These are phyloP conservation scores for Sinonovacula constricta DNA, from an alignment of 1,140 invertebrate genomes.

Conservation along the genomic window DNA sequence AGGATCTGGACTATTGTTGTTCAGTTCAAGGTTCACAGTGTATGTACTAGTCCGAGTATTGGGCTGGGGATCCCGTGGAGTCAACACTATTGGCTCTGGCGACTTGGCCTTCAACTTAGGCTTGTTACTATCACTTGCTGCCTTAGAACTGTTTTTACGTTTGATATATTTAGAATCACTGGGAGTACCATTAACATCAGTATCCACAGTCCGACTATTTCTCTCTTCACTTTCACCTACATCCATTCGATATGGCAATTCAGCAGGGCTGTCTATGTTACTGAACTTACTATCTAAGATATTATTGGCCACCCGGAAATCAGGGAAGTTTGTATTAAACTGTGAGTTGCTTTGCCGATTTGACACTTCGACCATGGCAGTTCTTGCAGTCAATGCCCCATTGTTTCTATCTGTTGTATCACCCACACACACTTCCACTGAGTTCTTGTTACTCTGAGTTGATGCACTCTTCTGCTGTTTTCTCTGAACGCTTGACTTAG, in stretches of 20 bases:
- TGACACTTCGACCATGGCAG: slow-evolving; percentile 37
- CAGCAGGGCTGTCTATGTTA: too few relatives aligned
- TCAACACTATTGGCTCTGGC: slow-evolving; percentile 32
- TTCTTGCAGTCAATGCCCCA: slow-evolving; percentile 15
- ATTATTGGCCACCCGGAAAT: slow-evolving; percentile 61
- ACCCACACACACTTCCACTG: slow-evolving; percentile 4
- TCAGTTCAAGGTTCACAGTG: slow-evolving; percentile 66
- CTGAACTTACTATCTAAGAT: slow-evolving; percentile 10
- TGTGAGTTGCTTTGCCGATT: slow-evolving; percentile 52
- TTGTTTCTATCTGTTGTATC: slow-evolving; percentile 30
- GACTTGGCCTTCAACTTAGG: slow-evolving; percentile 32
- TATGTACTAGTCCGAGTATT: slow-evolving; percentile 57
- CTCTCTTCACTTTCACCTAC: slow-evolving; percentile 23
- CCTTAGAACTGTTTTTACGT: slow-evolving; percentile 49
- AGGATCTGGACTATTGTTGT: slow-evolving; percentile 34
- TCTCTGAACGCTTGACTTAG: neutral
- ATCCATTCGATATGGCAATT: too few relatives aligned
- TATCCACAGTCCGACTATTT: slow-evolving; percentile 36
- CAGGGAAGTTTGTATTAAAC: slow-evolving; percentile 65
- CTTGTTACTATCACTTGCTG: slow-evolving; percentile 29
- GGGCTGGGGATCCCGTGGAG: slow-evolving; percentile 12
- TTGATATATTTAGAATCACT: slow-evolving; percentile 65
- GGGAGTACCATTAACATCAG: slow-evolving; percentile 25
- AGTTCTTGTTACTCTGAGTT: slow-evolving; percentile 14
- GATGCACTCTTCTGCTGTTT: slow-evolving; percentile 47